A percentile compares a stretch with the other conserved stretches of the same genome.
These are phyloP conservation scores for Coranthus polyacanthus DNA, from an alignment of 2,797 vertebrate species.

Conservation along the genomic window DNA sequence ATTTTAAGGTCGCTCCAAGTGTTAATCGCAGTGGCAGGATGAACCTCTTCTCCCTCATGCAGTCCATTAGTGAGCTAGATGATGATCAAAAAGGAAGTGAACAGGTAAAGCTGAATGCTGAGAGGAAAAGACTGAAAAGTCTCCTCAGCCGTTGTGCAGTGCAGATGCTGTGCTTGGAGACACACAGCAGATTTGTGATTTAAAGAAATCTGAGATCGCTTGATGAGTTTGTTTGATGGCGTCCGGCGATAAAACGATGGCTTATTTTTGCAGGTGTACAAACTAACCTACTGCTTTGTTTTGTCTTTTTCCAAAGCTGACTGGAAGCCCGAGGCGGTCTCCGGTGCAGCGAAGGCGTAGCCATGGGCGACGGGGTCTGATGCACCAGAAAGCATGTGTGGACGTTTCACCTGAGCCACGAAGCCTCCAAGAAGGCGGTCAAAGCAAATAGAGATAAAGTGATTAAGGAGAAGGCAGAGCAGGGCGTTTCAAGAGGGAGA, in stretches of 20 bases:
- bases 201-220: too few relatives aligned
- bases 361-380: conserved; percentile 70
- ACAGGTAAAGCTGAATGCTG: conserved; percentile 63
- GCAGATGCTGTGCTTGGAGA: too few relatives aligned
- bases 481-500: not conserved
- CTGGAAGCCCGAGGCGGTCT: conserved; percentile 73
- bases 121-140: not conserved
- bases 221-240: too few relatives aligned
- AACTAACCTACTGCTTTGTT: not conserved
- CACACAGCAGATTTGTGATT: not conserved
- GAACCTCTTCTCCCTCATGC: conserved; percentile 94
- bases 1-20: conserved; percentile 61
- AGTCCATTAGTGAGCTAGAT: conserved; percentile 91
- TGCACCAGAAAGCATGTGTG: conserved; percentile 78
- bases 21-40: conserved; percentile 88
- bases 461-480: conserved; percentile 13
- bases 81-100: conserved; percentile 75
- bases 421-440: conserved; percentile 32
- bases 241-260: not conserved
- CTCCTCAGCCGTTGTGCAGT: not conserved
- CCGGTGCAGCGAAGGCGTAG: conserved; percentile 77
- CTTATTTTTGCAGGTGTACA: not conserved
- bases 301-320: conserved; percentile 61
- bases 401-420: conserved; percentile 84
- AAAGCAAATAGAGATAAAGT: conserved; percentile 39